These are phyloP conservation scores for Rhodeus uyekii DNA, from an alignment of 2,797 vertebrate species.

Conservation along the genomic window DNA sequence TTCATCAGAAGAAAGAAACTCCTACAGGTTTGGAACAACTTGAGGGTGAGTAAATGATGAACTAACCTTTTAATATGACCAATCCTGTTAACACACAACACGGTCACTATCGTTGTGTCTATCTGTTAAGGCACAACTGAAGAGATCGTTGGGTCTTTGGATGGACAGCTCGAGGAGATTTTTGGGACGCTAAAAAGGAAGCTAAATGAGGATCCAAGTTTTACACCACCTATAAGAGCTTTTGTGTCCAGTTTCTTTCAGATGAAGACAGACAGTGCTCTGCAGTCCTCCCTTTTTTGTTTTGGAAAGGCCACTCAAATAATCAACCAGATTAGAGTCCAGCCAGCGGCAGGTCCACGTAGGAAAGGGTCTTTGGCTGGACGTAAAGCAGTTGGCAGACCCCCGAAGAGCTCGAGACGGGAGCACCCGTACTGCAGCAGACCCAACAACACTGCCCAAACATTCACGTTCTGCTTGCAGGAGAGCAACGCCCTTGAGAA, in stretches of 20 bases:
- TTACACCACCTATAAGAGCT: conserved; percentile 22
- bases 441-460: conserved; percentile 4
- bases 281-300: conserved; percentile 30
- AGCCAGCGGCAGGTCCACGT: background rate
- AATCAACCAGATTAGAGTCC: background rate
- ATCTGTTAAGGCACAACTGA: conserved; percentile 8
- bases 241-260: conserved; percentile 38
- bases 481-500: conserved; percentile 6
- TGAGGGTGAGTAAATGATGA: background rate
- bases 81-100: background rate
- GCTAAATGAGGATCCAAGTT: conserved; percentile 19
- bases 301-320: conserved; percentile 20
- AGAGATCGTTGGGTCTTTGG: conserved; percentile 28
- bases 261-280: conserved; percentile 21
- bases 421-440: conserved; percentile 41
- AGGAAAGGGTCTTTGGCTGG: conserved; percentile 10
- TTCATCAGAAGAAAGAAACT: background rate
- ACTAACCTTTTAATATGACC: background rate
- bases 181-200: conserved; percentile 29
- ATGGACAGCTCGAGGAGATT: conserved; percentile 40
- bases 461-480: conserved; percentile 23
- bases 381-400: conserved; percentile 6
- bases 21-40: background rate
- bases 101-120: background rate
- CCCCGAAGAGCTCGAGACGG: conserved; percentile 23